These are phyloP conservation scores for Ectropis crepuscularia DNA, from an alignment of 2,888 invertebrate genomes.

Conservation along the genomic window DNA sequence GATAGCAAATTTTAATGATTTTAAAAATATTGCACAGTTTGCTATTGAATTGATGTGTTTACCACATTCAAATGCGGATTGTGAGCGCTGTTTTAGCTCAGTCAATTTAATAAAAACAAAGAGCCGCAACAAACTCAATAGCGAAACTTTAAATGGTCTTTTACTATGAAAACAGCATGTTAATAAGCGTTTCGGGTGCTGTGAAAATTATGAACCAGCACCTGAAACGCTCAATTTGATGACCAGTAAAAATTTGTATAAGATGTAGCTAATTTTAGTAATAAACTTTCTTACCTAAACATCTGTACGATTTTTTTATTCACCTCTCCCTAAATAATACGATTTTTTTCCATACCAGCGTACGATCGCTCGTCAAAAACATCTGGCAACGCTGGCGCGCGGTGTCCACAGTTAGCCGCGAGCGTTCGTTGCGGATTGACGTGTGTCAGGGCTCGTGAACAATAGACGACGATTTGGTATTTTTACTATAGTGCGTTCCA, in stretches of 20 bases:
- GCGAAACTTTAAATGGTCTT: neutral
- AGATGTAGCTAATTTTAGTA: neutral
- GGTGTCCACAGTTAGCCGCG: no score
- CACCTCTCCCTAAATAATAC: neutral
- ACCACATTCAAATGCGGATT: no score
- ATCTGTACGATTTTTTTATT: neutral
- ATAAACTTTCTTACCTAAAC: neutral
- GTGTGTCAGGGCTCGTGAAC: no score
- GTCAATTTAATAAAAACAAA: no score
- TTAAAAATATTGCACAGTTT: slow-evolving; percentile 2
- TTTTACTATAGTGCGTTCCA: no score
- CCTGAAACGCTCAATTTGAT: neutral
- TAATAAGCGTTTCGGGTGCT: neutral
- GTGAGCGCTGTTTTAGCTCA: no score
- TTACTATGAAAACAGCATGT: neutral
- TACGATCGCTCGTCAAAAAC: neutral
- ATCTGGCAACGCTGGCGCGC: slow-evolving; percentile 31
- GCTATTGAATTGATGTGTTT: neutral
- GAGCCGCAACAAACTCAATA: no score
- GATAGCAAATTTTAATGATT: neutral
- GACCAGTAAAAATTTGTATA: neutral
- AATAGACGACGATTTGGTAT: no score
- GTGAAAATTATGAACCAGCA: slow-evolving; percentile 2
- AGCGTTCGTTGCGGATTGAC: no score
- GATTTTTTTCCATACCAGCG: neutral